Evolutionary conservation across 2,888 invertebrate species (phyloP).

Genomic region (Heteromurus nitidus): DNA sequence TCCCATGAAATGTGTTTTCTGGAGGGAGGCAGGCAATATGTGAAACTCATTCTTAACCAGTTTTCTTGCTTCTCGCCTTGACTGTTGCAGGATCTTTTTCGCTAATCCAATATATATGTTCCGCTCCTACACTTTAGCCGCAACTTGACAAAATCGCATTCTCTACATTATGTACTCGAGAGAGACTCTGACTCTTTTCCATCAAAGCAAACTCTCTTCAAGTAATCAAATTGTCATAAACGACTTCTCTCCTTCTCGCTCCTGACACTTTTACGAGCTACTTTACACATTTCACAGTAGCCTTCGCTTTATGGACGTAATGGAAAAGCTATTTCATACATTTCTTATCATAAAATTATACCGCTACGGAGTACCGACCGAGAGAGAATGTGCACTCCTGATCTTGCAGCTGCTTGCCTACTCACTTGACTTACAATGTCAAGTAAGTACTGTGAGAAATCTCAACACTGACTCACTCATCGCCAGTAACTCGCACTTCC

Average conservation of each 20-base stretch:
- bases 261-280: constrained; percentile 40
- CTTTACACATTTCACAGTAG: constrained; percentile 42
- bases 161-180: neutral
- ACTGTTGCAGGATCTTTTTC: constrained; percentile 38
- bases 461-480: no score
- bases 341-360: no score
- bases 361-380: no score
- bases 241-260: constrained; percentile 24
- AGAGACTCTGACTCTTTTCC: neutral
- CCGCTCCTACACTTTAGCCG: neutral
- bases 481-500: no score
- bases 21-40: no score
- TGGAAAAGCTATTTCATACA: neutral
- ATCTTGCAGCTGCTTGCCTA: no score
- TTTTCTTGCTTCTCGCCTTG: no score
- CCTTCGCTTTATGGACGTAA: neutral
- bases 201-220: constrained; percentile 5
- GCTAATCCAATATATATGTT: neutral
- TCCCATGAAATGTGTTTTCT: no score
- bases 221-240: constrained; percentile 55
- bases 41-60: no score
- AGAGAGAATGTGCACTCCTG: no score
- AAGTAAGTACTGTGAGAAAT: no score
- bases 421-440: no score
- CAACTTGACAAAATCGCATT: neutral